These are phyloP conservation scores for Hirtodrosophila cameraria DNA, from an alignment of 2,888 invertebrate genomes.

Conservation along the genomic window DNA sequence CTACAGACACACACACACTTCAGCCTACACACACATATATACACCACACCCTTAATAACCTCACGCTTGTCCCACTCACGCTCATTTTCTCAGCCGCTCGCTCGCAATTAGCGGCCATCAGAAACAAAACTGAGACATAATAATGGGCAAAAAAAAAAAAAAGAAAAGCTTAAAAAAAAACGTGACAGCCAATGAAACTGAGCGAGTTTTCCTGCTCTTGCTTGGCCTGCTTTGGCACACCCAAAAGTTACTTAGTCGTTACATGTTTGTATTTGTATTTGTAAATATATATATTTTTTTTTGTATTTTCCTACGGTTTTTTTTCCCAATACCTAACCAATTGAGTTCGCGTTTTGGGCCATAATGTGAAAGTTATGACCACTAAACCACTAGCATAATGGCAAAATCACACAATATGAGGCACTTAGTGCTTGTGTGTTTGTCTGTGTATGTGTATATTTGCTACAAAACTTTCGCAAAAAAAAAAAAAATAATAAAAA, in stretches of 20 bases:
- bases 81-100: constrained; percentile 14
- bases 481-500: constrained; percentile 23
- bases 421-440: constrained; percentile 5
- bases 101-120: constrained; percentile 72
- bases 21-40: not conserved
- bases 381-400: constrained; percentile 31
- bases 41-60: constrained; percentile 54
- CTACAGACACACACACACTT: constrained; percentile 13
- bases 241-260: constrained; percentile 42
- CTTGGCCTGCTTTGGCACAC: constrained; percentile 40
- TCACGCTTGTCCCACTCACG: not conserved
- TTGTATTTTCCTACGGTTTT: constrained; percentile 38
- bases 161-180: constrained; percentile 41
- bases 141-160: constrained; percentile 39
- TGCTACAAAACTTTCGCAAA: constrained; percentile 23
- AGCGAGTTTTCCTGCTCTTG: constrained; percentile 41
- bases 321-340: constrained; percentile 53
- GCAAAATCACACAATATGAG: constrained; percentile 19
- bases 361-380: constrained; percentile 57
- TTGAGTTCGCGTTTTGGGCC: constrained; percentile 29
- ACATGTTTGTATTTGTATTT: constrained; percentile 25
- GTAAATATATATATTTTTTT: constrained; percentile 12
- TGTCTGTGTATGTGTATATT: not conserved
- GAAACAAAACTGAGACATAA: constrained; percentile 69
- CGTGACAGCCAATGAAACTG: constrained; percentile 52